Percentiles rank a stretch among this genome's conserved stretches.
Evolutionary conservation across 2,113 vertebrate species (phyloP).

Genomic region (Nanorana parkeri): DNA sequence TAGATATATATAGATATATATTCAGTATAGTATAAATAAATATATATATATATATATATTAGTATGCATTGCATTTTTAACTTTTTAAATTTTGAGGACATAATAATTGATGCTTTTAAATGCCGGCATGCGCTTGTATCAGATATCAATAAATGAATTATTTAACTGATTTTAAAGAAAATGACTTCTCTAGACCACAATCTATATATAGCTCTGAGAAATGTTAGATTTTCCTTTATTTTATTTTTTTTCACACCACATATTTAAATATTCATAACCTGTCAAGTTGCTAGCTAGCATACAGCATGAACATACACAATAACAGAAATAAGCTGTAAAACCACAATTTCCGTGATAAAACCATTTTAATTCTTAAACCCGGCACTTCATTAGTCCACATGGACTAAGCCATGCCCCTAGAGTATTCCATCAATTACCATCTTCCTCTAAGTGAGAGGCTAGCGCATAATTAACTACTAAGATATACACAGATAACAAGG

Average conservation of each 20-base stretch:
- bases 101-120: no score
- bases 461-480: conserved; percentile 6
- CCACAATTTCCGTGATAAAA: conserved; percentile 21
- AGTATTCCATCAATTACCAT: conserved; percentile 36
- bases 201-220: background rate
- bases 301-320: conserved; percentile 24
- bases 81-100: no score
- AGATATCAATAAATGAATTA: no score
- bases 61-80: no score
- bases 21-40: no score
- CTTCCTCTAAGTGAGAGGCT: conserved; percentile 26
- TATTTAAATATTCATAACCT: conserved; percentile 40
- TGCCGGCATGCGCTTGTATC: no score
- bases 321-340: conserved; percentile 26
- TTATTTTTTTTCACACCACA: background rate
- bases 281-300: conserved; percentile 1
- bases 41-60: no score
- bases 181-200: background rate
- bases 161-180: background rate
- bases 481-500: conserved; percentile 30
- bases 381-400: conserved; percentile 18
- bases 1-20: no score
- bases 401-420: conserved; percentile 16
- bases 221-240: background rate
- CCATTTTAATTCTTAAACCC: conserved; percentile 25